Percentiles rank a stretch among this genome's conserved stretches.
Evolutionary conservation across 2,797 vertebrate genomes (phyloP).

Genomic region (Galago senegalensis): DNA sequence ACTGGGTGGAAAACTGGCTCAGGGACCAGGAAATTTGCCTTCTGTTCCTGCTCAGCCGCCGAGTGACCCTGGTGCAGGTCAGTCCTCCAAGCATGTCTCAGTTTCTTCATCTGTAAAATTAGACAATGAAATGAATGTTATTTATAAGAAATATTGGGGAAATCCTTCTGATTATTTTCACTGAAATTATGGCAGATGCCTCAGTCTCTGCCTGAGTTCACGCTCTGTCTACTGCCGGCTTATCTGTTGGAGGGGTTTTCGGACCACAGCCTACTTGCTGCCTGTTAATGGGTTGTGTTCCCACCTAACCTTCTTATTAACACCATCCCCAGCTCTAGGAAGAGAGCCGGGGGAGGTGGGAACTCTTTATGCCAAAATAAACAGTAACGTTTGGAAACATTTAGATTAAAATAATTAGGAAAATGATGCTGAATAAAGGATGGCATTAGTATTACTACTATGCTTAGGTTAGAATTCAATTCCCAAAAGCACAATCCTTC

Average conservation of each 20-base stretch:
- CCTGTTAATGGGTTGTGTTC: not conserved
- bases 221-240: not conserved
- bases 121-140: not conserved
- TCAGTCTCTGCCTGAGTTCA: not conserved
- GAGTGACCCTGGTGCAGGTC: conserved; percentile 52
- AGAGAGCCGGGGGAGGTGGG: not conserved
- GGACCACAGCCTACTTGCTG: not conserved
- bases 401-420: conserved; percentile 72
- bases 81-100: conserved; percentile 49
- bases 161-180: not conserved
- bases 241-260: not conserved
- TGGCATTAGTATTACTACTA: conserved; percentile 23
- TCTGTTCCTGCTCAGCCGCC: conserved; percentile 63
- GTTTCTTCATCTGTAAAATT: conserved; percentile 76
- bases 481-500: not conserved
- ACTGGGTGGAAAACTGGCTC: conserved; percentile 81
- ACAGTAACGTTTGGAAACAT: conserved; percentile 60
- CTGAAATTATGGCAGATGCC: not conserved
- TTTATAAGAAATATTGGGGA: not conserved
- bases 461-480: not conserved
- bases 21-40: conserved; percentile 77
- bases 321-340: not conserved
- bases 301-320: conserved; percentile 55
- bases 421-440: conserved; percentile 60
- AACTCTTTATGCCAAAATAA: conserved; percentile 68